Base-by-base conservation (phyloP, 2,113 vertebrate genomes). In the Enhydra lutris region DNA sequence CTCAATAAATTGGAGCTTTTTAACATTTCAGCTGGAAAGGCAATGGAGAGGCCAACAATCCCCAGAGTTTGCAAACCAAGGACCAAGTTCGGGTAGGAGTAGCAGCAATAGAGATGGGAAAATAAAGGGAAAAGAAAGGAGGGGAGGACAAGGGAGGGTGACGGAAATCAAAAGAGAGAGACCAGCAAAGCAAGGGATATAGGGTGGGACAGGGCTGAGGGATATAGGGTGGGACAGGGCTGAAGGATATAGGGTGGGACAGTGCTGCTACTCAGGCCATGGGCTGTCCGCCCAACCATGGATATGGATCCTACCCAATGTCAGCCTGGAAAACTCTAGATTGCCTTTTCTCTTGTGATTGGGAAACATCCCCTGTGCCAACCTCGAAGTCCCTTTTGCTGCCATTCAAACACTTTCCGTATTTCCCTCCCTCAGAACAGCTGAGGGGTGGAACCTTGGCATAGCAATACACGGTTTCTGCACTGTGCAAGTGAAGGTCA, bases 111-210 rank as follows among this genome's bases (percentile, higher is more conserved):
- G 14, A 10, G 34, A n/a, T 5, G 36, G 55, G 4, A 47, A 88
- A 74, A 45, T 29, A 14, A 34, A 87, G 15, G 24, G 55, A 47
- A n/a, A 34, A 31, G n/a, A 39, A 67, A 23, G 12, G 15, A 63
- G 2, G 6, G 13, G 31, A 88, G 29, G 50, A 0, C 31, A 36
- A 26, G 10, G 2, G 23, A 15, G 11, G 0, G 4, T 3, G 23
- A 31, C 76, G n/a, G 13, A 67, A 80, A 34, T 34, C 23, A 39
- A 76, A 83, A 8, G n/a, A 24, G 39, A 42, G 55, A 34, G 31
- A 50, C 36, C 4, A 8, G 5, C 42, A 57, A 55, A n/a, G 4
- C 8, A 21, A 84, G 17, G 24, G 29, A 69, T 24, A 24, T 6
- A 4, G 7, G 7, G 29, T 14, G 74, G 26, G 10, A 31, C 52